phyloP scores from a whole-genome alignment of 2,113 vertebrate species.

The Crotalus viridis region DNA sequence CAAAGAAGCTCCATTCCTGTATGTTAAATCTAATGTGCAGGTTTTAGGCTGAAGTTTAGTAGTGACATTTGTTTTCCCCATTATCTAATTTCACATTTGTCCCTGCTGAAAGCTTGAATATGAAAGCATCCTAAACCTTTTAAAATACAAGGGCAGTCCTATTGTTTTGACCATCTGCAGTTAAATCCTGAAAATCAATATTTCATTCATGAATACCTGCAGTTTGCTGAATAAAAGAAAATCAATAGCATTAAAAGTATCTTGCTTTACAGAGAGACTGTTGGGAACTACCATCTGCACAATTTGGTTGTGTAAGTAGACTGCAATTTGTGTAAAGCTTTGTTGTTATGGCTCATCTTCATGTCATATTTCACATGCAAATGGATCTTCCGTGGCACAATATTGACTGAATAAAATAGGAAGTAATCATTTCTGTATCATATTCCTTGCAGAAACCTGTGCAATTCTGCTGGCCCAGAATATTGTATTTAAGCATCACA shows the following conservation, averaged over 20 bases:
- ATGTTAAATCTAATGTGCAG: background rate
- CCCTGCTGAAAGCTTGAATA: background rate
- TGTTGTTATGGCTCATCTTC: background rate
- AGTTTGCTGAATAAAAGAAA: background rate
- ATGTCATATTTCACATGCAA: background rate
- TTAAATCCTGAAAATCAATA: background rate
- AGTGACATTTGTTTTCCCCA: background rate
- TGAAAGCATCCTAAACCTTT: background rate
- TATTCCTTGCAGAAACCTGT: background rate
- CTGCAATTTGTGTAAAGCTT: background rate
- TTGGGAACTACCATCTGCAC: background rate
- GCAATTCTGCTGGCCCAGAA: background rate
- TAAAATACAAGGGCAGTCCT: background rate
- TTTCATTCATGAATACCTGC: background rate
- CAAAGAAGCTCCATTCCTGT: background rate
- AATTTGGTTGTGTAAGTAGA: background rate
- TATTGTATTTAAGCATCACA: background rate
- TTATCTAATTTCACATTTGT: conserved; percentile 5
- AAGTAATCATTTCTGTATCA: background rate
- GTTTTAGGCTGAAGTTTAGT: background rate
- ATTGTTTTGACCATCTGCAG: background rate
- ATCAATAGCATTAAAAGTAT: background rate
- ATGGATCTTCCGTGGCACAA: background rate
- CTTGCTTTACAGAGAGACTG: background rate
- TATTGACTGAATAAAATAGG: background rate